Percentiles rank a stretch among this genome's conserved stretches.
phyloP scores from a whole-genome alignment of 2,113 vertebrate genomes.

The Callospermophilus lateralis region DNA sequence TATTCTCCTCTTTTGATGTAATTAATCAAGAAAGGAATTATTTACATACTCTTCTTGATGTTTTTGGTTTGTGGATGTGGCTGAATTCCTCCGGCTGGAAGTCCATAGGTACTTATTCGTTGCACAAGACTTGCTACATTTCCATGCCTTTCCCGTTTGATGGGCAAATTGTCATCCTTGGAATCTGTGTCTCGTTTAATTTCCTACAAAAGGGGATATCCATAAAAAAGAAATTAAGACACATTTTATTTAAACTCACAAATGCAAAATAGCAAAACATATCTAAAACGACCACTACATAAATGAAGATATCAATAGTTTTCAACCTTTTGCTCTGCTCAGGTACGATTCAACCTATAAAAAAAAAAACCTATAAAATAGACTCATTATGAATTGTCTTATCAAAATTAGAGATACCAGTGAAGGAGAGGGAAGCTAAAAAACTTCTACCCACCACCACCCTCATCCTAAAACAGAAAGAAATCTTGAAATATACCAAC shows the following conservation, averaged over 20 bases:
- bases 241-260: conserved; percentile 59
- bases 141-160: conserved; percentile 92
- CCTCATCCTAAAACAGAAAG: not conserved
- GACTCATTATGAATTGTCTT: not conserved
- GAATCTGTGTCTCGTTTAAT: conserved; percentile 92
- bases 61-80: conserved; percentile 89
- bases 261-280: conserved; percentile 29
- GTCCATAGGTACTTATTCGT: conserved; percentile 95
- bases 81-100: conserved; percentile 95
- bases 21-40: conserved; percentile 65
- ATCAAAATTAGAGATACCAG: not conserved
- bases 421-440: not conserved
- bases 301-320: not conserved
- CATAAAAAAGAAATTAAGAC: conserved; percentile 40
- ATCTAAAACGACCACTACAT: not conserved
- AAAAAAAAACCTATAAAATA: not conserved
- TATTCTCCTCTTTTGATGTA: not conserved
- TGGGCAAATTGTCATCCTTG: conserved; percentile 90
- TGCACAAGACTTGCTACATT: conserved; percentile 97
- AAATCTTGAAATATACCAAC: not conserved
- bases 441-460: not conserved
- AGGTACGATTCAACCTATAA: not conserved
- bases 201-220: conserved; percentile 88
- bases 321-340: conserved; percentile 15
- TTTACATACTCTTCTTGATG: conserved; percentile 93